Conservation (phyloP, 1,140 invertebrate species). For the Drosophila sulfurigaster region DNA sequence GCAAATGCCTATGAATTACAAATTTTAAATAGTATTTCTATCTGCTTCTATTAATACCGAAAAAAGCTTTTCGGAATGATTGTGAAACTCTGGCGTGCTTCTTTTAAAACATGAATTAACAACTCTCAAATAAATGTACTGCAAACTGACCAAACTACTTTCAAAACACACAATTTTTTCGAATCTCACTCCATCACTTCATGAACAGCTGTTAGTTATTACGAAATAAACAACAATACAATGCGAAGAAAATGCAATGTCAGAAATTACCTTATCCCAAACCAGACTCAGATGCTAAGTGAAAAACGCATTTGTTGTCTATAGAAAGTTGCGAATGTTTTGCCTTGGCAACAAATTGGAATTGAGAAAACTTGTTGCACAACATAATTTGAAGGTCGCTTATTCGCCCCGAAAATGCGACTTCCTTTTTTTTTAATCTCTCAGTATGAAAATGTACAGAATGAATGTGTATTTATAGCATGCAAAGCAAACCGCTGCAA, state of each 20-base stretch:
- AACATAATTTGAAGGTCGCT: constrained; percentile 69
- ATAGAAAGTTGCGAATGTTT: constrained; percentile 39
- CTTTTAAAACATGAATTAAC: background rate
- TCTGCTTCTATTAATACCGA: too few species aligned
- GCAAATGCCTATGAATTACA: background rate
- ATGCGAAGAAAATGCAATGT: constrained; percentile 49
- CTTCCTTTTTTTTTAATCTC: constrained; percentile 30
- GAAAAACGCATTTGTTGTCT: constrained; percentile 18
- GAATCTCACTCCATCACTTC: background rate
- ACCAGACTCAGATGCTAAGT: constrained; percentile 41
- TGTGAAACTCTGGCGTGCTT: constrained; percentile 1
- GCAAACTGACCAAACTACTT: constrained; percentile 56
- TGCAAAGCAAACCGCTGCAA: constrained; percentile 18
- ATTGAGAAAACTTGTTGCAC: constrained; percentile 72
- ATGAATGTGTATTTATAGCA: constrained; percentile 21
- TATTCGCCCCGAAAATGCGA: constrained; percentile 39
- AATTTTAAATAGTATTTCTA: background rate
- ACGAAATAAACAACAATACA: constrained; percentile 25
- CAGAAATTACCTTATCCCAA: constrained; percentile 81
- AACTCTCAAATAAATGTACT: background rate
- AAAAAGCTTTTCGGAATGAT: background rate
- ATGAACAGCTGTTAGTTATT: constrained; percentile 54
- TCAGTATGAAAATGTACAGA: background rate
- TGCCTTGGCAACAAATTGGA: constrained; percentile 24
- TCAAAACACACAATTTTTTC: constrained; percentile 44